Evolutionary conservation across 1,140 invertebrate genomes (phyloP).

Genomic region (Monomorium pharaonis): DNA sequence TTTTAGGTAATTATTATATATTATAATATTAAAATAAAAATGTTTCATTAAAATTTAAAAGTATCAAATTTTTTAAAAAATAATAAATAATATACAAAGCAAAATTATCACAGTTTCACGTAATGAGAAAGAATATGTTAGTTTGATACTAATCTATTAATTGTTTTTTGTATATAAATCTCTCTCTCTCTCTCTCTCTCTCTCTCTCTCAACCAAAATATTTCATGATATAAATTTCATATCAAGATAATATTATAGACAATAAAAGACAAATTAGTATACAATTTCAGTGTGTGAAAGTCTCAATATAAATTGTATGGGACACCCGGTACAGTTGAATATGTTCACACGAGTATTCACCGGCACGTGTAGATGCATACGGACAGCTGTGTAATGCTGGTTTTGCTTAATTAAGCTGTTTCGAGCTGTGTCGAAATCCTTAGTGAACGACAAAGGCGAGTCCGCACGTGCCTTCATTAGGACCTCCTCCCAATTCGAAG

Average conservation of each 20-base stretch:
- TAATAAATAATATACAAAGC: no score
- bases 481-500: constrained; percentile 72
- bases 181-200: no score
- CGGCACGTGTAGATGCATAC: constrained; percentile 61
- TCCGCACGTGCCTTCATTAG: constrained; percentile 79
- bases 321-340: background rate
- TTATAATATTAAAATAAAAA: no score
- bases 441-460: constrained; percentile 75
- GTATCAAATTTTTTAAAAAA: no score
- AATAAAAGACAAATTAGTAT: background rate
- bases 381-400: constrained; percentile 66
- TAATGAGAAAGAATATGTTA: no score
- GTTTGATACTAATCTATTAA: no score
- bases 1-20: no score
- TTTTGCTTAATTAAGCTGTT: constrained; percentile 81
- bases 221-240: background rate
- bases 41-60: no score
- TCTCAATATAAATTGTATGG: background rate
- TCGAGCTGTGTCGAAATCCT: constrained; percentile 71
- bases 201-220: no score
- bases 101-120: no score
- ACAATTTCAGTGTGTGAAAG: background rate
- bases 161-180: no score
- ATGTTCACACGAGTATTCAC: constrained; percentile 53
- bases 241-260: background rate